These are phyloP conservation scores for Drosophila busckii DNA, from an alignment of 1,140 invertebrate species.

Conservation along the genomic window DNA sequence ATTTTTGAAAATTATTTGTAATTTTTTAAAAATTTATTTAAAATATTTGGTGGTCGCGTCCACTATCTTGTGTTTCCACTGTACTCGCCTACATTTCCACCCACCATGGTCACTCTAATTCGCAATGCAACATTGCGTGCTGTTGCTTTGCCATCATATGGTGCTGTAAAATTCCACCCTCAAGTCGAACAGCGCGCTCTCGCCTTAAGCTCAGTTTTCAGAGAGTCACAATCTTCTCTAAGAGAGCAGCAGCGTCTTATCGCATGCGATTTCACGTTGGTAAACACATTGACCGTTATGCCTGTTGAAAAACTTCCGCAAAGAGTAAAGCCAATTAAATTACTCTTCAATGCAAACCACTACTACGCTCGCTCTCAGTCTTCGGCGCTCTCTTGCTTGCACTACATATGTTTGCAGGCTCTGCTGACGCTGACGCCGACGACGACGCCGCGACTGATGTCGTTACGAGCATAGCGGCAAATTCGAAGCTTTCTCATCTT, in stretches of 20 bases:
- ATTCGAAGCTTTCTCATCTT: slow-evolving; percentile 38
- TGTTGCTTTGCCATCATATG: slow-evolving; percentile 1
- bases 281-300: slow-evolving; percentile 43
- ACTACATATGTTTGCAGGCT: slow-evolving; percentile 5
- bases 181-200: not conserved
- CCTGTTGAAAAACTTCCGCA: slow-evolving; percentile 19
- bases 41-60: too few relatives aligned
- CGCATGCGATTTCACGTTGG: slow-evolving; percentile 45
- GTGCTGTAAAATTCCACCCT: slow-evolving; percentile 15
- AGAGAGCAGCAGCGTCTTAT: slow-evolving; percentile 13
- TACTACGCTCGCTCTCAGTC: too few relatives aligned
- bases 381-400: not conserved
- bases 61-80: not conserved
- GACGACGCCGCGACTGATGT: slow-evolving; percentile 20
- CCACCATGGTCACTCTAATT: slow-evolving; percentile 15
- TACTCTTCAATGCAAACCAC: slow-evolving; percentile 1
- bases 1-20: too few relatives aligned
- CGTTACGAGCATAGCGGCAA: too few relatives aligned
- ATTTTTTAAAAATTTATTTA: too few relatives aligned
- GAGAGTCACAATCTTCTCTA: slow-evolving; percentile 1
- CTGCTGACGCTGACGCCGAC: slow-evolving; percentile 16
- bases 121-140: not conserved
- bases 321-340: slow-evolving; percentile 18
- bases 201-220: too few relatives aligned
- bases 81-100: not conserved